Percentiles rank a stretch among this genome's conserved stretches.
Conservation (phyloP, 64 coral and sea anemone species). For the Trachythela sp. region DNA sequence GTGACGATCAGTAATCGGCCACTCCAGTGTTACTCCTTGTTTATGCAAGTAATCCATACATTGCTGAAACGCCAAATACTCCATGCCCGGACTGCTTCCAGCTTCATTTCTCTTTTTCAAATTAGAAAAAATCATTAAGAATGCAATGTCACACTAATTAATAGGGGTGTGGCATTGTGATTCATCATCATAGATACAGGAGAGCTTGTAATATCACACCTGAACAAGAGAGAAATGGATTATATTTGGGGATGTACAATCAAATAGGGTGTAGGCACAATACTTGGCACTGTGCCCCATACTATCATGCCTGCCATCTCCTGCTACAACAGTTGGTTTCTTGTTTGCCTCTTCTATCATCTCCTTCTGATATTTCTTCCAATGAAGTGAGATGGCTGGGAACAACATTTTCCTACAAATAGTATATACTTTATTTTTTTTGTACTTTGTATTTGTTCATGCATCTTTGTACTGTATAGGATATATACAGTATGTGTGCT, state of each 20-base stretch:
- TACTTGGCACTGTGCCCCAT: slow-evolving; percentile 52
- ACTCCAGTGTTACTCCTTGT: background rate
- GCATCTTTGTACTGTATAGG: background rate
- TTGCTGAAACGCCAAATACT: background rate
- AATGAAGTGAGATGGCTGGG: slow-evolving; percentile 8
- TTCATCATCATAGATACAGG: background rate
- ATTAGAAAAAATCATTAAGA: background rate
- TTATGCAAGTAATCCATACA: background rate
- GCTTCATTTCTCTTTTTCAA: slow-evolving; percentile 5
- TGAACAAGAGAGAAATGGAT: slow-evolving; percentile 41
- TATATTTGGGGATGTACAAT: slow-evolving; percentile 26
- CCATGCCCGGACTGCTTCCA: slow-evolving; percentile 2
- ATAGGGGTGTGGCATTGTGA: background rate
- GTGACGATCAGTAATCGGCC: background rate
- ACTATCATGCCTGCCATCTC: slow-evolving; percentile 43
- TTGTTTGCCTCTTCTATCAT: background rate
- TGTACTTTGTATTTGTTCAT: background rate
- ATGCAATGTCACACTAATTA: background rate
- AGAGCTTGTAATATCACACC: background rate
- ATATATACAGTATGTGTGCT: background rate
- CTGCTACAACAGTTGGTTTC: slow-evolving; percentile 3
- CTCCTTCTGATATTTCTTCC: slow-evolving; percentile 21
- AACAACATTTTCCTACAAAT: background rate
- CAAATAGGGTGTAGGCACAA: slow-evolving; percentile 24
- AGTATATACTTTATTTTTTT: no score